Conservation (phyloP, 2,888 invertebrate species). For the Hemistola chrysoprasaria region DNA sequence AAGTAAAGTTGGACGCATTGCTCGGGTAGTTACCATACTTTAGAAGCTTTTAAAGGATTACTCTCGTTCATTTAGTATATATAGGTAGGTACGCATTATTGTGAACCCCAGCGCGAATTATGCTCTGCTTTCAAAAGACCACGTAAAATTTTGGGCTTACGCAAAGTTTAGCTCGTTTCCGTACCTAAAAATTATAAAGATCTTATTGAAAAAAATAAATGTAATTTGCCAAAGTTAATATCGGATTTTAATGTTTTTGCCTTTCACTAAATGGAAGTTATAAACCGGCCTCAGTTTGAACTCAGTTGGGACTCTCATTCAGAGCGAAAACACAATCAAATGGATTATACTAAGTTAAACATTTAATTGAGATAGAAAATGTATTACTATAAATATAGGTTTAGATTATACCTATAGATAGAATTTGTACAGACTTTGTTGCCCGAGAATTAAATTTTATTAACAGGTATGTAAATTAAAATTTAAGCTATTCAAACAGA, state of each 20-base stretch:
- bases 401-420: no score
- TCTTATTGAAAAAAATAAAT: conserved; percentile 11
- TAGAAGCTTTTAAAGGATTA: conserved; percentile 21
- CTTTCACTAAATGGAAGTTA: conserved; percentile 7
- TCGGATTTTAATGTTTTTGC: conserved; percentile 1
- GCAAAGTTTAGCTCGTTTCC: conserved; percentile 17
- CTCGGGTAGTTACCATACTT: conserved; percentile 5
- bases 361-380: no score
- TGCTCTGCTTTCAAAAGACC: conserved; percentile 11
- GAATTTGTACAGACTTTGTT: no score
- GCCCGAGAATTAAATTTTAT: no score
- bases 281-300: background rate
- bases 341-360: no score
- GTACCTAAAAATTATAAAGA: conserved; percentile 21
- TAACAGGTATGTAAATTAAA: no score
- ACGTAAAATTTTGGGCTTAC: conserved; percentile 4
- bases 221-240: conserved; percentile 9
- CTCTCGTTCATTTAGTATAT: conserved; percentile 21
- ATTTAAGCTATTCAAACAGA: no score
- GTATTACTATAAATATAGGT: no score
- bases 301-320: background rate
- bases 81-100: conserved; percentile 8
- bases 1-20: background rate
- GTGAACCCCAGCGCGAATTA: conserved; percentile 5
- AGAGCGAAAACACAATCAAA: no score